phyloP scores from a whole-genome alignment of 2,888 invertebrate species.

The Ormia ochracea region DNA sequence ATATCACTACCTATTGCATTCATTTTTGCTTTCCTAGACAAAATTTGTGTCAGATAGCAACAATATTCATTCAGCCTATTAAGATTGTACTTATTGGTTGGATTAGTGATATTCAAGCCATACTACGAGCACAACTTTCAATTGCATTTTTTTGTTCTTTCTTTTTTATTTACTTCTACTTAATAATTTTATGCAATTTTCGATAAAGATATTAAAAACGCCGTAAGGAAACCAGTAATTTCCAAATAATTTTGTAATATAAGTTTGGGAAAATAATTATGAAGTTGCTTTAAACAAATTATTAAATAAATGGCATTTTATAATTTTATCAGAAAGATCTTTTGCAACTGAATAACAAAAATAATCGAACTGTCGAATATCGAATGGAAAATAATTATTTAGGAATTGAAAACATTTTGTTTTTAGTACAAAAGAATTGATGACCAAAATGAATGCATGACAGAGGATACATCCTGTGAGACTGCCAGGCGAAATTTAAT shows the following conservation, averaged over 20 bases:
- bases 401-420: too few species aligned
- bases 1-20: neutral
- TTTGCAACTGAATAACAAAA: too few species aligned
- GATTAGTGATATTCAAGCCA: neutral
- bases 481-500: too few species aligned
- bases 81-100: constrained; percentile 6
- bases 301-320: neutral
- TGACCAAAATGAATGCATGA: too few species aligned
- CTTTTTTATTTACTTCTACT: too few species aligned
- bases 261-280: neutral
- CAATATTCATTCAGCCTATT: constrained; percentile 5
- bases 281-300: neutral
- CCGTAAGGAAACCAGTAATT: constrained; percentile 29
- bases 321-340: neutral
- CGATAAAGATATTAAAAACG: constrained; percentile 3
- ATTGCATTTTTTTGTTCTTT: constrained; percentile 4
- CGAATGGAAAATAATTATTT: neutral
- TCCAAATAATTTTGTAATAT: constrained; percentile 23
- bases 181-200: constrained; percentile 1
- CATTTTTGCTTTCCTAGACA: neutral
- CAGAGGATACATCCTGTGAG: too few species aligned
- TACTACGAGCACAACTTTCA: constrained; percentile 9
- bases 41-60: constrained; percentile 46
- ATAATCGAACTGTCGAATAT: neutral
- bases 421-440: too few species aligned